Evolutionary conservation across 2,888 invertebrate genomes (phyloP).

Genomic region (Pterostichus madidus): DNA sequence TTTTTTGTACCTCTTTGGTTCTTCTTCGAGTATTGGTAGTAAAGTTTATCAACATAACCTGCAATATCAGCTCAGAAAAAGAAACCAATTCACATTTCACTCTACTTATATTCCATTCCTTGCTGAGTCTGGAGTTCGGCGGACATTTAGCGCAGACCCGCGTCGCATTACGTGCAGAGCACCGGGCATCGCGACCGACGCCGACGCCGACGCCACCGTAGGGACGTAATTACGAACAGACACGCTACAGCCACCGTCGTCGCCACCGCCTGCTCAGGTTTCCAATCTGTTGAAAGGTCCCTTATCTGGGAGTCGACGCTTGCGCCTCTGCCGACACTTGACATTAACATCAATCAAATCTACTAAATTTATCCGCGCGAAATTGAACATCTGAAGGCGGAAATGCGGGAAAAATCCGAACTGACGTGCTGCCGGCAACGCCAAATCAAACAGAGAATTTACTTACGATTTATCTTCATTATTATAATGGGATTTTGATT

Average conservation of each 20-base stretch:
- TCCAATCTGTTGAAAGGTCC: conserved; percentile 63
- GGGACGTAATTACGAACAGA: conserved; percentile 58
- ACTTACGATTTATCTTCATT: conserved; percentile 56
- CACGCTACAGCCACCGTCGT: conserved; percentile 7
- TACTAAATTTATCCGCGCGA: conserved; percentile 44
- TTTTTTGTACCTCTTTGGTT: no score
- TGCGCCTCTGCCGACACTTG: conserved; percentile 51
- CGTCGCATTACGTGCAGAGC: conserved; percentile 54
- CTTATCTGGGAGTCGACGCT: conserved; percentile 47
- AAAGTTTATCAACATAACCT: not conserved
- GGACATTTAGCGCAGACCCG: conserved; percentile 34
- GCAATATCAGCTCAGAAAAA: not conserved
- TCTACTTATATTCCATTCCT: not conserved
- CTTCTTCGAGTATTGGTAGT: not conserved
- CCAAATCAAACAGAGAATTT: conserved; percentile 21
- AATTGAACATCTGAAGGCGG: conserved; percentile 49
- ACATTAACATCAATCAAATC: conserved; percentile 63
- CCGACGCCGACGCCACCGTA: conserved; percentile 35
- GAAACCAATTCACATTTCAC: conserved; percentile 26
- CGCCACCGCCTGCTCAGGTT: conserved; percentile 27
- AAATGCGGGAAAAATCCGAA: conserved; percentile 18
- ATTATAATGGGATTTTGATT: conserved; percentile 52
- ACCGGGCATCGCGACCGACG: conserved; percentile 11
- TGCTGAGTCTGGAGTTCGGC: not conserved
- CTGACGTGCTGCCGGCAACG: not conserved